Percentiles rank a stretch among this genome's conserved stretches.
Evolutionary conservation across 2,113 vertebrate genomes (phyloP).

Genomic region (Reinhardtius hippoglossoides): DNA sequence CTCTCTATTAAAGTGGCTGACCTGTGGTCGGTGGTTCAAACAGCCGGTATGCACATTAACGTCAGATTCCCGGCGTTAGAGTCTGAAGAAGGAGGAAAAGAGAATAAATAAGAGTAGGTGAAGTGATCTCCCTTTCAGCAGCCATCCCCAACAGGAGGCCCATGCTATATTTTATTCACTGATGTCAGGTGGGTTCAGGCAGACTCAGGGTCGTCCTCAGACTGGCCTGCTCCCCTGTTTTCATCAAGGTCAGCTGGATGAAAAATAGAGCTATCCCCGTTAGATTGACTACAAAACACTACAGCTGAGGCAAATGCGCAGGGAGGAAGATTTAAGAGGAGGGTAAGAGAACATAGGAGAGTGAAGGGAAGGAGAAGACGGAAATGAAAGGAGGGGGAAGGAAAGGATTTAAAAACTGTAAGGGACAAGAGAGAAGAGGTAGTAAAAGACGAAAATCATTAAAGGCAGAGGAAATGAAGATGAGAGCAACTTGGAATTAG

Average conservation of each 20-base stretch:
- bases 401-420: neutral
- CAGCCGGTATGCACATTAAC: conserved; percentile 79
- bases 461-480: no score
- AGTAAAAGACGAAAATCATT: no score
- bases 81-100: conserved; percentile 68
- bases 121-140: conserved; percentile 78
- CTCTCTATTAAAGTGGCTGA: conserved; percentile 82
- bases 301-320: conserved; percentile 28
- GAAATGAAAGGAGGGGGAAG: neutral
- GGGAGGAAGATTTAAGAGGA: conserved; percentile 44
- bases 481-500: neutral
- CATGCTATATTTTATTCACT: conserved; percentile 80
- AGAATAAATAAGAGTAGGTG: conserved; percentile 74
- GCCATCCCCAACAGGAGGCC: conserved; percentile 69
- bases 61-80: conserved; percentile 62
- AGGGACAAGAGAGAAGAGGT: neutral
- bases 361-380: neutral
- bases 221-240: conserved; percentile 54
- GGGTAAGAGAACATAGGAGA: conserved; percentile 15
- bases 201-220: conserved; percentile 61
- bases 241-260: conserved; percentile 69
- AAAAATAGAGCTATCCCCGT: conserved; percentile 60
- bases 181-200: conserved; percentile 78
- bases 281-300: conserved; percentile 54
- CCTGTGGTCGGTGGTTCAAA: conserved; percentile 79